Conservation (phyloP, 2,888 invertebrate genomes). For the Eledone cirrhosa region DNA sequence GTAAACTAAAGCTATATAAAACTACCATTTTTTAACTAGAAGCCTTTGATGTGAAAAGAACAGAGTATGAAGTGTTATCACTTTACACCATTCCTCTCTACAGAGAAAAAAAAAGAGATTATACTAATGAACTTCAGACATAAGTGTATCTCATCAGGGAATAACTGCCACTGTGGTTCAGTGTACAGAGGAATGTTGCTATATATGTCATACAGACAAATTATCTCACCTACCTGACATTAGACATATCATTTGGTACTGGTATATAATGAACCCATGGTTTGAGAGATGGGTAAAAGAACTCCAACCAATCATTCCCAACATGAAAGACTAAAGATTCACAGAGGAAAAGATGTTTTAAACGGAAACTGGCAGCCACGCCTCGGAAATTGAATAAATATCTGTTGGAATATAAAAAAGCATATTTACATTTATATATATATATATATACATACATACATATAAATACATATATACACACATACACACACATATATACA, state of each 20-base stretch:
- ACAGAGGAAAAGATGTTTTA: slow-evolving; percentile 93
- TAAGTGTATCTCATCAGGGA: no score
- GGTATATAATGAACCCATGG: slow-evolving; percentile 98
- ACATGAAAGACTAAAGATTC: slow-evolving; percentile 93
- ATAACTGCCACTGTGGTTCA: no score
- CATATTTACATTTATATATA: no score
- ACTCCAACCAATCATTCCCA: slow-evolving; percentile 92
- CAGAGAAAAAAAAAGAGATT: no score
- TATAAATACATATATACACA: not conserved
- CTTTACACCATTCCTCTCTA: no score
- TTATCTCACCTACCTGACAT: slow-evolving; percentile 72
- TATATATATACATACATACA: no score
- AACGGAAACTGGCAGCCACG: slow-evolving; percentile 96
- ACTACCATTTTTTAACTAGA: no score
- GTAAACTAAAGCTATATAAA: no score
- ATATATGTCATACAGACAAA: not conserved
- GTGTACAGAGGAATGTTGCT: not conserved
- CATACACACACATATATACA: no score
- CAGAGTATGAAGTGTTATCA: no score
- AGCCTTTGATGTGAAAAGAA: no score
- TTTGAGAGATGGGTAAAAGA: slow-evolving; percentile 88
- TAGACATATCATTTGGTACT: slow-evolving; percentile 76
- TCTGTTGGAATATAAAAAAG: slow-evolving; percentile 68
- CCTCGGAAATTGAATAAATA: slow-evolving; percentile 96
- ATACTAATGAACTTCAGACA: no score